Base-by-base conservation (phyloP, 2,113 vertebrate genomes). In the Osmerus eperlanus region DNA sequence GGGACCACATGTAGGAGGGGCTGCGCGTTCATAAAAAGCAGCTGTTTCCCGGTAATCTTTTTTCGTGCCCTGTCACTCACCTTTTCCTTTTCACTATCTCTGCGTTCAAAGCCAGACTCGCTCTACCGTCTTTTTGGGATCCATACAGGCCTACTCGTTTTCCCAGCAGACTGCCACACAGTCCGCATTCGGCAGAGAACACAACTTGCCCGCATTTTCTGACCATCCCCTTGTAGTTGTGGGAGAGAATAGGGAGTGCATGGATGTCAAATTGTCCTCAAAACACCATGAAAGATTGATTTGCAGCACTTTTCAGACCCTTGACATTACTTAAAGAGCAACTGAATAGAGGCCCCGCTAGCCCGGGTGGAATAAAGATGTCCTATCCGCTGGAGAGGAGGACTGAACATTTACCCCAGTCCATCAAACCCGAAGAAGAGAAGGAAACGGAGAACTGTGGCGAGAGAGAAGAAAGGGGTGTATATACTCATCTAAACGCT, bases 281-380 rank as follows among this genome's bases (percentile, higher is more conserved):
- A 94, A 94, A 94, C 91, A 93, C 94, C 95, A 91, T 94, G 91
- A 91, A 94, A 91, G 92, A 98, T 97, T 94, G 95, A 97, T 97
- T 96, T 94, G 94, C 91, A 93, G 92, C 92, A 94, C 94, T 93
- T 93, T 94, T 94, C 91, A 93, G 89, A 89, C 85, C 81, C 89
- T 87, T 94, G 92, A 94, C 92, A 93, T 94, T 91, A 93, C 91
- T 93, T 90, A 90, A 82, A 90, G 92, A 89, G 91, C 83, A 89
- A 89, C 85, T 93, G 94, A 96, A 96, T 93, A 87, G 92, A 93
- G 90, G 92, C 91, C 91, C 88, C 91, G 92, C 78, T 85, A 89
- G 86, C 84, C 87, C 70, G 89, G 91, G 89, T 91, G 92, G 93
- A 95, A 97, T 97, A 97, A 97, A 98, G 96, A 97, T 95, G 95